Percentiles rank a stretch among this genome's conserved stretches.
Evolutionary conservation across 2,113 vertebrate genomes (phyloP).

Genomic region (Phoenicopterus ruber): DNA sequence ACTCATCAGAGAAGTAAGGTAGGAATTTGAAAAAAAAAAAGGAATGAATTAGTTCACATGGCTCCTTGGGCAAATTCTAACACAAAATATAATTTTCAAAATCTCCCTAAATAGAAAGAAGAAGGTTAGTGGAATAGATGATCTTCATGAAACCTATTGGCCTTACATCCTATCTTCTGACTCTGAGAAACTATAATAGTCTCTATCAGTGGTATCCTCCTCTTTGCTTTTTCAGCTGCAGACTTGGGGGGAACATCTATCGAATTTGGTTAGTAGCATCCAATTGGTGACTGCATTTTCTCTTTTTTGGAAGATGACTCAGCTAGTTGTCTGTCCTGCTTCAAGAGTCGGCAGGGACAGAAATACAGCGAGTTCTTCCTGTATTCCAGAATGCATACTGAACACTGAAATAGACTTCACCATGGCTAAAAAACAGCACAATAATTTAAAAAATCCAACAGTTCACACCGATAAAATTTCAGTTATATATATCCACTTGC

Average conservation of each 20-base stretch:
- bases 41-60: neutral
- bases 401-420: neutral
- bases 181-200: neutral
- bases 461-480: neutral
- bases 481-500: neutral
- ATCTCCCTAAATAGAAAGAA: neutral
- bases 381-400: neutral
- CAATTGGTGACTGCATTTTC: neutral
- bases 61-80: neutral
- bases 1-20: neutral
- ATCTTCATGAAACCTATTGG: neutral
- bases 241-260: neutral
- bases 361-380: neutral
- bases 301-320: neutral
- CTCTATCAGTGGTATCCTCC: neutral
- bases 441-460: neutral
- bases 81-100: neutral
- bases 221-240: neutral
- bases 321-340: neutral
- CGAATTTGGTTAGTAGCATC: neutral
- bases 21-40: neutral
- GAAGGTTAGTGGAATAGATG: neutral
- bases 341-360: neutral
- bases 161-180: neutral
- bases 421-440: neutral